Percentiles rank a stretch among this genome's conserved stretches.
These are phyloP conservation scores for Berghia stephanieae DNA, from an alignment of 1,140 invertebrate genomes.

Conservation along the genomic window DNA sequence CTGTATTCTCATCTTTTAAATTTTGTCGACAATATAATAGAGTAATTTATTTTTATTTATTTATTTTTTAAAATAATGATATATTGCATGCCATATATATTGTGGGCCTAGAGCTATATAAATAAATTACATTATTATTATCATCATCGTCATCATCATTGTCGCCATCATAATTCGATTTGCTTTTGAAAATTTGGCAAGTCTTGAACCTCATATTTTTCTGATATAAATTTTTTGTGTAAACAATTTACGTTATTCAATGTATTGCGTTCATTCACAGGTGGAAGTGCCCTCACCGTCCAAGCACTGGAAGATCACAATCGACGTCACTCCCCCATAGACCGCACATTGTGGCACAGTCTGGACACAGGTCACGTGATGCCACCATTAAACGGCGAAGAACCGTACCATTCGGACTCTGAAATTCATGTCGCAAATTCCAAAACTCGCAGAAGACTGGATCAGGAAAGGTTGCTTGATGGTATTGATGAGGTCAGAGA, in stretches of 20 bases:
- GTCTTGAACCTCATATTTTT: background rate
- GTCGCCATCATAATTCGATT: background rate
- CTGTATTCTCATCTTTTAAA: too few relatives aligned
- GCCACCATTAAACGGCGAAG: background rate
- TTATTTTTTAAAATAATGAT: too few relatives aligned
- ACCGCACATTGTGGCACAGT: slow-evolving; percentile 11
- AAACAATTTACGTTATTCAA: background rate
- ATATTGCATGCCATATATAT: too few relatives aligned
- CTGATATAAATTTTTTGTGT: background rate
- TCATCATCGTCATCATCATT: background rate
- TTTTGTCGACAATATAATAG: too few relatives aligned
- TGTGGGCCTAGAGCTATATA: too few relatives aligned
- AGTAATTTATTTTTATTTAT: too few relatives aligned
- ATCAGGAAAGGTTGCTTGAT: background rate
- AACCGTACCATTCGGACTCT: slow-evolving; percentile 19
- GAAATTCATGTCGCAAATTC: background rate
- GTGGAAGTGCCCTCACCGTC: background rate
- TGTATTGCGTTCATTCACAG: background rate
- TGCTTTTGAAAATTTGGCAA: background rate
- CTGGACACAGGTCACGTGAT: background rate
- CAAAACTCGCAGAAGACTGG: background rate
- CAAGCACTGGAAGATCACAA: slow-evolving; percentile 22
- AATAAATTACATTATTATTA: too few relatives aligned
- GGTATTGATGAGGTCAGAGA: background rate
- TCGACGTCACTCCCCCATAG: background rate